Conservation (phyloP, 1,140 invertebrate species). For the Drosophila neocordata region DNA sequence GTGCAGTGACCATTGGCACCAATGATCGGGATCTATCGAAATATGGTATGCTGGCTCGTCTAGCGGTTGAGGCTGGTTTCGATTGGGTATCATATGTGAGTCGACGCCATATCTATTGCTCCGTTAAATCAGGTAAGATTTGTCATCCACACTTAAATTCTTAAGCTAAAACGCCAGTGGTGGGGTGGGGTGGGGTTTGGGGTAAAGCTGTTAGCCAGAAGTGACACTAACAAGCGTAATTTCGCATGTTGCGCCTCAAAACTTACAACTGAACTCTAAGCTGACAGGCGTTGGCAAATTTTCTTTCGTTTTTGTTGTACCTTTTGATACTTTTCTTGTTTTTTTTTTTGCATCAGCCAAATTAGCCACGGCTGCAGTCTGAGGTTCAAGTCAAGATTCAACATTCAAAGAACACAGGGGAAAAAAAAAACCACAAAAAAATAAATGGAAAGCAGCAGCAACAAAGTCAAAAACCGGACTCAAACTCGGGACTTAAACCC, state of each 20-base stretch:
- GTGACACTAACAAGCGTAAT: conserved; percentile 82
- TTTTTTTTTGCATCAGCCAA: conserved; percentile 40
- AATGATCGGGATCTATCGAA: conserved; percentile 95
- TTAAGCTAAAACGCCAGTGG: not conserved
- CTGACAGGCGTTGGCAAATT: conserved; percentile 82
- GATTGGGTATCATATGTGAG: conserved; percentile 99
- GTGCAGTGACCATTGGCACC: conserved; percentile 97
- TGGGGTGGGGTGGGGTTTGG: conserved; percentile 16
- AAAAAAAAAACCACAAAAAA: conserved; percentile 12
- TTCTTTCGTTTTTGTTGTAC: conserved; percentile 37
- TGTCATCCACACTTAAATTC: conserved; percentile 21
- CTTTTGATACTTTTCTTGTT: not conserved
- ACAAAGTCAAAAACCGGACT: conserved; percentile 49
- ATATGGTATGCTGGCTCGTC: conserved; percentile 96
- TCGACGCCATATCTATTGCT: conserved; percentile 97
- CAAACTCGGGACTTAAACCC: conserved; percentile 22
- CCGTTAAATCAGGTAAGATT: conserved; percentile 96
- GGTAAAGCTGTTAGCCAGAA: conserved; percentile 69
- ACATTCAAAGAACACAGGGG: conserved; percentile 9
- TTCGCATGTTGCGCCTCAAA: conserved; percentile 68
- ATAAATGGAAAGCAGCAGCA: conserved; percentile 23
- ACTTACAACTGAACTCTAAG: conserved; percentile 66
- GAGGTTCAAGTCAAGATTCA: conserved; percentile 1
- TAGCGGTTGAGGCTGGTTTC: conserved; percentile 98
- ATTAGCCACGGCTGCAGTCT: conserved; percentile 71